A percentile compares a stretch with the other conserved stretches of the same genome.
Conservation (phyloP, 2,113 vertebrate genomes). For the Oreochromis tanganicae region DNA sequence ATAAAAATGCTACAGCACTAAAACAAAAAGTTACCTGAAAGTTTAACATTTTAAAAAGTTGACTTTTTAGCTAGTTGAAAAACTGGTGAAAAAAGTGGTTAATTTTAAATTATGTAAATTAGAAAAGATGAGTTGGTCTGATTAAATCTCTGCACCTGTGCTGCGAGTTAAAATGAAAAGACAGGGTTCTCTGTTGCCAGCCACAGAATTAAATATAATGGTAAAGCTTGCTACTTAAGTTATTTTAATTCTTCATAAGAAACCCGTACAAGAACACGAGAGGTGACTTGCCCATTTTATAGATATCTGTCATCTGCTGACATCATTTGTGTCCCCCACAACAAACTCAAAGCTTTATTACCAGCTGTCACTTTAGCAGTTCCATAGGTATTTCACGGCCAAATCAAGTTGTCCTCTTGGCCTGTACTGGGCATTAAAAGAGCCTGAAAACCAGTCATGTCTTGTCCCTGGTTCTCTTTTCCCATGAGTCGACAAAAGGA, state of each 20-base stretch:
- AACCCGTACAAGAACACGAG: not conserved
- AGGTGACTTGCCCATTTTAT: not conserved
- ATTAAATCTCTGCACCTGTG: not conserved
- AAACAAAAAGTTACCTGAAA: not conserved
- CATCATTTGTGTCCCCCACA: not conserved
- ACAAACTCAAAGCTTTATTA: not conserved
- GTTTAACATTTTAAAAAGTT: not conserved
- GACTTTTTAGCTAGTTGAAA: not conserved
- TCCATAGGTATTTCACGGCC: not conserved
- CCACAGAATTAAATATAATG: not conserved
- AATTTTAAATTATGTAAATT: not conserved
- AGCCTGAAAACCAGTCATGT: not conserved
- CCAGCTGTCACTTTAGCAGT: not conserved
- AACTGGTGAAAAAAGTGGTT: not conserved
- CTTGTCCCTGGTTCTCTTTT: conserved; percentile 34
- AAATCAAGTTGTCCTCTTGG: not conserved
- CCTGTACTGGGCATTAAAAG: not conserved
- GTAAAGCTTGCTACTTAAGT: not conserved
- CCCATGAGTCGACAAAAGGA: conserved; percentile 55
- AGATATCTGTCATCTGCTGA: not conserved
- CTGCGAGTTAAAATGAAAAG: conserved; percentile 1
- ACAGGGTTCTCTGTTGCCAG: not conserved
- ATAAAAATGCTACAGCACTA: not conserved
- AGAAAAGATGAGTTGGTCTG: not conserved
- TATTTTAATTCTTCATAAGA: not conserved